phyloP scores from a whole-genome alignment of 2,888 invertebrate species.

The Pomacea canaliculata region DNA sequence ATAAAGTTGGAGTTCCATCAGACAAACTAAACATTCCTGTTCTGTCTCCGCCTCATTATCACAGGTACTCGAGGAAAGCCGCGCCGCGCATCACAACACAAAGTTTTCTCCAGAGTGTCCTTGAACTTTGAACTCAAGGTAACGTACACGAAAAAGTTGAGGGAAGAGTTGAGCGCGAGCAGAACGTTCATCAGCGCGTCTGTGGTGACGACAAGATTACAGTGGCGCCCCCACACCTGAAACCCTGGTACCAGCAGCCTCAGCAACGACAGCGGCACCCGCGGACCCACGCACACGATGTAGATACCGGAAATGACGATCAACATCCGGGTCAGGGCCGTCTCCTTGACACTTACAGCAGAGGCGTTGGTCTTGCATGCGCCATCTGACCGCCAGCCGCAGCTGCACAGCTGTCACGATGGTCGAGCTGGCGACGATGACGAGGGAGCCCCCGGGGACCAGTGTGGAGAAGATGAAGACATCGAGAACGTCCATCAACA shows the following conservation, averaged over 20 bases:
- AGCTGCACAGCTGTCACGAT: background rate
- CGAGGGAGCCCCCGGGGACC: conserved; percentile 10
- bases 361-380: no score
- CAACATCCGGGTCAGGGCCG: conserved; percentile 9
- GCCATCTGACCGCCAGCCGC: background rate
- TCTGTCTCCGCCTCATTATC: no score
- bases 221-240: conserved; percentile 7
- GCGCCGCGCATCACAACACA: no score
- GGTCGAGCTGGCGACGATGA: conserved; percentile 3
- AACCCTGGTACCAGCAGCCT: conserved; percentile 12
- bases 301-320: conserved; percentile 19
- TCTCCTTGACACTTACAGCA: background rate
- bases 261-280: conserved; percentile 2
- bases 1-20: no score
- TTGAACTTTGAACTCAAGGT: conserved; percentile 8
- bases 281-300: conserved; percentile 18
- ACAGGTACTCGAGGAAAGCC: no score
- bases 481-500: conserved; percentile 6
- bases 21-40: no score
- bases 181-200: background rate
- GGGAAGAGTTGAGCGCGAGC: conserved; percentile 8
- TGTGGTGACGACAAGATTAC: conserved; percentile 3
- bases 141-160: conserved; percentile 20
- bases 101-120: background rate
- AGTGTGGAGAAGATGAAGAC: conserved; percentile 12